These are phyloP conservation scores for Trogon melanurus DNA, from an alignment of 2,113 vertebrate species.

Conservation along the genomic window DNA sequence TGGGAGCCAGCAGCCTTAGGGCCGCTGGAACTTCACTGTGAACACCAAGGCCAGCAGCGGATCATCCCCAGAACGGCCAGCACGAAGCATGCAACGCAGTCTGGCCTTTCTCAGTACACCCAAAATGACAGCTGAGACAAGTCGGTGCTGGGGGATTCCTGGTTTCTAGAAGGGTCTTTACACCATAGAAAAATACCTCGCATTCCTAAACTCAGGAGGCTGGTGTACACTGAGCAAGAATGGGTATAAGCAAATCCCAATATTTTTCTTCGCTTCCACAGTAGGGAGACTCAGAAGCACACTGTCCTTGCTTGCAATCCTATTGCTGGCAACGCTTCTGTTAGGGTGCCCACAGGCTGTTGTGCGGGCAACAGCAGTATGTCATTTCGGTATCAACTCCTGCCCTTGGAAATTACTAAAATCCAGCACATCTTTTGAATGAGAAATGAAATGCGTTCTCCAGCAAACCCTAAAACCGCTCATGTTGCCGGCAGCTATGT, in stretches of 20 bases:
- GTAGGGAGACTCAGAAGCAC: neutral
- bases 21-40: neutral
- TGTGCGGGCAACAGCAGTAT: slow-evolving; percentile 6
- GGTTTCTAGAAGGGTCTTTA: neutral
- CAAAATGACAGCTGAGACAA: neutral
- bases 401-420: slow-evolving; percentile 56
- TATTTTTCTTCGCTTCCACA: neutral
- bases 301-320: neutral
- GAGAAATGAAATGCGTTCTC: slow-evolving; percentile 26
- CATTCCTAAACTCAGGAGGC: neutral
- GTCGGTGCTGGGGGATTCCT: neutral
- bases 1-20: neutral
- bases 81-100: neutral
- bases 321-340: neutral
- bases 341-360: neutral
- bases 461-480: neutral
- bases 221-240: neutral
- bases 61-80: too few species aligned
- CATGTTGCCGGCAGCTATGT: neutral
- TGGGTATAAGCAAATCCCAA: neutral
- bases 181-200: neutral
- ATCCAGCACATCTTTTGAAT: slow-evolving; percentile 15
- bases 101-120: neutral
- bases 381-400: neutral
- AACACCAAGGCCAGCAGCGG: neutral